Percentiles rank a stretch among this genome's conserved stretches.
phyloP scores from a whole-genome alignment of 2,888 invertebrate genomes.

The Drosophila nr. perissopoda region DNA sequence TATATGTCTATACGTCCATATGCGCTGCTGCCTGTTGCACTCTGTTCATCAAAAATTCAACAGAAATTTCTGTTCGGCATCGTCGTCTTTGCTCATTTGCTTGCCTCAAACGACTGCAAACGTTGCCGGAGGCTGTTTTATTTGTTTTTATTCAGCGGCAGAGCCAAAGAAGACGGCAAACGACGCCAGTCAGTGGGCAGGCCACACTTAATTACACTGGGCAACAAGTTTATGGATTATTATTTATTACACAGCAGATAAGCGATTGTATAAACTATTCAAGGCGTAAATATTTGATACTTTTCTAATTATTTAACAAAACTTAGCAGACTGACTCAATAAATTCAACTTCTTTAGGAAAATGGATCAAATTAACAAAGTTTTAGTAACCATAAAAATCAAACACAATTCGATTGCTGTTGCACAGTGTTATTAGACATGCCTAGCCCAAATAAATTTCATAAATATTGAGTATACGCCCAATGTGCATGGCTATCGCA shows the following conservation, averaged over 20 bases:
- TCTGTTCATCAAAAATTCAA: constrained; percentile 42
- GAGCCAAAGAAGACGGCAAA: constrained; percentile 33
- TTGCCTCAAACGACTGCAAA: constrained; percentile 63
- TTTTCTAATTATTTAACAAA: background rate
- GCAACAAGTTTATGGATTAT: constrained; percentile 35
- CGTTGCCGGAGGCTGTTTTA: constrained; percentile 43
- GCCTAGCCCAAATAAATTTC: constrained; percentile 64
- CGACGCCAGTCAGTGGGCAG: constrained; percentile 36
- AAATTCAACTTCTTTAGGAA: background rate
- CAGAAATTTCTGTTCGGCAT: constrained; percentile 32
- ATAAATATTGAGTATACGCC: constrained; percentile 78
- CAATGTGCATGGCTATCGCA: constrained; percentile 18
- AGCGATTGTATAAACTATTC: background rate
- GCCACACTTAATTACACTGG: constrained; percentile 69
- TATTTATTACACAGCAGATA: background rate
- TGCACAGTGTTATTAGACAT: constrained; percentile 52
- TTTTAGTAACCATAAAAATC: background rate
- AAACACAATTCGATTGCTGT: constrained; percentile 18
- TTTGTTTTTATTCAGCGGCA: constrained; percentile 47
- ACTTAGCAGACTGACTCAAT: background rate
- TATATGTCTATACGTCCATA: background rate
- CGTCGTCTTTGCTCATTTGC: constrained; percentile 72
- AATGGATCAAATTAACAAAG: background rate
- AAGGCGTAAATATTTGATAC: background rate
- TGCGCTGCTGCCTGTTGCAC: constrained; percentile 14